phyloP scores from a whole-genome alignment of 2,797 vertebrate genomes.

The Florisuga fusca region DNA sequence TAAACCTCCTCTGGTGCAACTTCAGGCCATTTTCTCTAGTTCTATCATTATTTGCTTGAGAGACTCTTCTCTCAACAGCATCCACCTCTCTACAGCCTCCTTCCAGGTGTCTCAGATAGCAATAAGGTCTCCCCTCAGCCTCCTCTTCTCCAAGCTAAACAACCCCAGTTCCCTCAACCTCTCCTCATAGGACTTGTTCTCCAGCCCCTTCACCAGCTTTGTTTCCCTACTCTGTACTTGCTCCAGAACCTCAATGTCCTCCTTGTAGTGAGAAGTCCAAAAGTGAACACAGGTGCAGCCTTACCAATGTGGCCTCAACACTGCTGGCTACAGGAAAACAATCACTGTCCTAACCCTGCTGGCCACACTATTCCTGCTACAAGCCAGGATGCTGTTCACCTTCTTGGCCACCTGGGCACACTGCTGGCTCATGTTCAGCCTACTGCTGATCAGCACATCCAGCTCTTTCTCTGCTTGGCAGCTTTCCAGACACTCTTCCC shows the following conservation, averaged over 20 bases:
- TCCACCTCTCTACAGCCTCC: not conserved
- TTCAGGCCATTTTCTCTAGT: not conserved
- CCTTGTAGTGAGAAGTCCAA: not conserved
- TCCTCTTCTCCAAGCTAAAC: not conserved
- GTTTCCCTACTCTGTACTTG: not conserved
- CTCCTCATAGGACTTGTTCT: not conserved
- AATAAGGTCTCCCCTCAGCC: not conserved
- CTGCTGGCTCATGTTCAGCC: not conserved
- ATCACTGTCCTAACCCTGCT: not conserved
- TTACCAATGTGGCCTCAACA: not conserved
- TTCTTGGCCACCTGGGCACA: not conserved
- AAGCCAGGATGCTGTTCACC: not conserved
- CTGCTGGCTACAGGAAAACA: rapidly evolving
- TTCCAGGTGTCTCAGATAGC: not conserved
- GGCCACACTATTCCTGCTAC: not conserved
- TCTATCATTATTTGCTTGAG: not conserved
- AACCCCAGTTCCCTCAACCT: not conserved
- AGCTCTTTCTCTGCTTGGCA: not conserved
- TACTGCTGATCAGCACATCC: rapidly evolving
- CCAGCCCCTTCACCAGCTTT: not conserved
- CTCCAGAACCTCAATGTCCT: not conserved
- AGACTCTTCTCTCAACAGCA: no score
- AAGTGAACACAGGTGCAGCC: not conserved
- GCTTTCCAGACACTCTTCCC: not conserved
- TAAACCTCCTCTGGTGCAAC: not conserved